Percentiles rank a stretch among this genome's conserved stretches.
phyloP scores from a whole-genome alignment of 2,797 vertebrate species.

The Salmo trutta region DNA sequence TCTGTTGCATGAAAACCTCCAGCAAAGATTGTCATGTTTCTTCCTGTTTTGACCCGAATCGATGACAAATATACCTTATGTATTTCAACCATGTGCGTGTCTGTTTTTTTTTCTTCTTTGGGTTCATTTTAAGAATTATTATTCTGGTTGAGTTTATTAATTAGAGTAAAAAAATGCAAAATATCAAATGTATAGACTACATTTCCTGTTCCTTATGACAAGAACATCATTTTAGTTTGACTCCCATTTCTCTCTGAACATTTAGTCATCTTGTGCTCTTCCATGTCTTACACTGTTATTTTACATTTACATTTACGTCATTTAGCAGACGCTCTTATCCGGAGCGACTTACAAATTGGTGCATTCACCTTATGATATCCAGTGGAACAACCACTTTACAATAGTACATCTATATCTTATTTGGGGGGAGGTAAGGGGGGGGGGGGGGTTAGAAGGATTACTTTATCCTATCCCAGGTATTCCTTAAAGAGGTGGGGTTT shows the following conservation, averaged over 20 bases:
- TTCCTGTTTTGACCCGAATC: conserved; percentile 66
- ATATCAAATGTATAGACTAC: background rate
- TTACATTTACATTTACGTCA: no score
- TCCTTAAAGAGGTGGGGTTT: no score
- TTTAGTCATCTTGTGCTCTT: background rate
- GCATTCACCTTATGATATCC: no score
- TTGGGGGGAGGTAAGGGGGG: no score
- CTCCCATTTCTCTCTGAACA: background rate
- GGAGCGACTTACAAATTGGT: no score
- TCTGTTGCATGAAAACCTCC: conserved; percentile 83
- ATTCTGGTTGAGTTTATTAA: background rate
- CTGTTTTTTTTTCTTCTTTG: conserved; percentile 14
- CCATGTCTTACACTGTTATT: background rate
- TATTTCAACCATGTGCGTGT: conserved; percentile 70
- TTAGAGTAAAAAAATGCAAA: background rate
- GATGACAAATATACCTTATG: conserved; percentile 63
- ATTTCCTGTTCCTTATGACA: background rate
- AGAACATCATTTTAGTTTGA: background rate
- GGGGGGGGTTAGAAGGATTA: no score
- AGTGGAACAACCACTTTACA: no score
- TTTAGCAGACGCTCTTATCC: no score
- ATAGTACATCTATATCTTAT: no score
- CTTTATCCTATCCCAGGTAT: no score
- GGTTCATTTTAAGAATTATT: background rate
- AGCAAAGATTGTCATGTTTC: conserved; percentile 71